Conservation (phyloP, 2,888 invertebrate genomes). For the Drosophila putrida region DNA sequence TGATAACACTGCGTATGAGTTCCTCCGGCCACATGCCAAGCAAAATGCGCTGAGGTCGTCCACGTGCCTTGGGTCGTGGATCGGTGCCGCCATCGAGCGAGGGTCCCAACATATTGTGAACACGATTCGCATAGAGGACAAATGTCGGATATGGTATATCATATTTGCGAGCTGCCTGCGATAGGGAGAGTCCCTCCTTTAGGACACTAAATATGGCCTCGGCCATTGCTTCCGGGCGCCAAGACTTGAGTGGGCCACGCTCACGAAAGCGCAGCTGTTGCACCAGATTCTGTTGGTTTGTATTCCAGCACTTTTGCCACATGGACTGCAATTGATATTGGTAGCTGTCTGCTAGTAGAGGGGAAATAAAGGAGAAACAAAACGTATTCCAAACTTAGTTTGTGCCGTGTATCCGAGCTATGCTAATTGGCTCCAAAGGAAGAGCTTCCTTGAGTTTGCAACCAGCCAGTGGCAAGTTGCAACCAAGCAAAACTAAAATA, state of each 20-base stretch:
- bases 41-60: slow-evolving; percentile 95
- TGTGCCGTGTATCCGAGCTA: slow-evolving; percentile 31
- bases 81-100: slow-evolving; percentile 96
- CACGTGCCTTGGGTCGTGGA: slow-evolving; percentile 95
- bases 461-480: background rate
- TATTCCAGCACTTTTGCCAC: slow-evolving; percentile 99
- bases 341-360: slow-evolving; percentile 91
- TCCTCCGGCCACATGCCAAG: slow-evolving; percentile 97
- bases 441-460: background rate
- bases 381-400: slow-evolving; percentile 49
- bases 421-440: slow-evolving; percentile 42
- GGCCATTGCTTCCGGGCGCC: slow-evolving; percentile 98
- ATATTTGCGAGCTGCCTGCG: slow-evolving; percentile 96
- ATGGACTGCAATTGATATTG: slow-evolving; percentile 97
- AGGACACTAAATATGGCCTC: slow-evolving; percentile 97
- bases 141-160: slow-evolving; percentile 98
- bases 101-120: slow-evolving; percentile 97
- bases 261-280: slow-evolving; percentile 96
- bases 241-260: slow-evolving; percentile 96
- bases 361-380: slow-evolving; percentile 11
- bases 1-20: slow-evolving; percentile 95
- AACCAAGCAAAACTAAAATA: slow-evolving; percentile 1
- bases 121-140: slow-evolving; percentile 96
- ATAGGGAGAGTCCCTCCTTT: slow-evolving; percentile 94
- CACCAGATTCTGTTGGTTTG: slow-evolving; percentile 94